phyloP scores from a whole-genome alignment of 2,797 vertebrate species.

The Enteromius fasciolatus region DNA sequence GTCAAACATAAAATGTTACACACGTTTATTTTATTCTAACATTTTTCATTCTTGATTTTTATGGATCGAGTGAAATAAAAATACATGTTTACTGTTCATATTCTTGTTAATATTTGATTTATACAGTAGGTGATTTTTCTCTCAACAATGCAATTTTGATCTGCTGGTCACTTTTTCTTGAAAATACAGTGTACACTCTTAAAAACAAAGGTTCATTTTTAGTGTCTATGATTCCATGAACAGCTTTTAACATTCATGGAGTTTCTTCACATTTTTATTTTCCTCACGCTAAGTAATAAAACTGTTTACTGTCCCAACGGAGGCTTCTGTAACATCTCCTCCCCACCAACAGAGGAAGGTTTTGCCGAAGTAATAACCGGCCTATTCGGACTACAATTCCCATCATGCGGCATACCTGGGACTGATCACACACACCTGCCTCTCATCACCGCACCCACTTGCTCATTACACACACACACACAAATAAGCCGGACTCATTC shows the following conservation, averaged over 20 bases:
- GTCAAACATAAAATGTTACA: background rate
- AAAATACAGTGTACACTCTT: background rate
- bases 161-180: background rate
- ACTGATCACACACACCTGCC: too few relatives aligned
- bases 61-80: background rate
- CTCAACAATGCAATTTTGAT: constrained; percentile 25
- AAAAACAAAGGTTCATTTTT: background rate
- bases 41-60: background rate
- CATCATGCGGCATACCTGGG: too few relatives aligned
- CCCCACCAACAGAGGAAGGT: too few relatives aligned
- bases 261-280: background rate
- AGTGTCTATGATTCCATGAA: background rate
- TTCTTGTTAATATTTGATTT: background rate
- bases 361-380: too few relatives aligned
- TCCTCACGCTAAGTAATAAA: background rate
- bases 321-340: too few relatives aligned
- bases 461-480: too few relatives aligned
- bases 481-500: too few relatives aligned
- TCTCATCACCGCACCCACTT: too few relatives aligned
- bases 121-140: background rate
- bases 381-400: too few relatives aligned
- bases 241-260: background rate
- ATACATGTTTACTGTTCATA: background rate
- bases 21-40: background rate
- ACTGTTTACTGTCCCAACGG: background rate